Conservation (phyloP, 2,888 invertebrate species). For the Temnothorax rugatulus region DNA sequence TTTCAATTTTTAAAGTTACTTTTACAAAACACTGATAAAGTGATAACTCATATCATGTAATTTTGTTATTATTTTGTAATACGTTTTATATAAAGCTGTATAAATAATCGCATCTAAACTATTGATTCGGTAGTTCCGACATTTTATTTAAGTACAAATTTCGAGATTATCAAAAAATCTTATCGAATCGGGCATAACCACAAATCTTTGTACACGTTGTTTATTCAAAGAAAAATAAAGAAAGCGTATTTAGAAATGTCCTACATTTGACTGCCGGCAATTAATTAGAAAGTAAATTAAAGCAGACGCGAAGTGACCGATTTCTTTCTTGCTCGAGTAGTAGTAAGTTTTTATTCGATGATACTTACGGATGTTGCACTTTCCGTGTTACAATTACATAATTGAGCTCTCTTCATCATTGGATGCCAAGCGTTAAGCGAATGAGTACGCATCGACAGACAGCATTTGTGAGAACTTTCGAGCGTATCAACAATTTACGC, state of each 20-base stretch:
- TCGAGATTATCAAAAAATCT: not conserved
- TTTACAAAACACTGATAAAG: not conserved
- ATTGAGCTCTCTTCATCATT: constrained; percentile 28
- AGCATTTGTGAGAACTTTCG: constrained; percentile 25
- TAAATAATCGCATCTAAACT: not conserved
- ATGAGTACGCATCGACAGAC: constrained; percentile 33
- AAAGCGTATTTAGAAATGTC: not conserved
- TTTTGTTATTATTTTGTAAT: constrained; percentile 13
- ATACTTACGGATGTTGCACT: constrained; percentile 34
- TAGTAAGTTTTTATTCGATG: constrained; percentile 63
- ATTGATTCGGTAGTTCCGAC: not conserved
- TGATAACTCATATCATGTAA: not conserved
- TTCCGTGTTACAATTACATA: constrained; percentile 32
- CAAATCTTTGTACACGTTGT: not conserved
- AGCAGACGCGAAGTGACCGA: not conserved
- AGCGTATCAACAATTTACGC: constrained; percentile 44
- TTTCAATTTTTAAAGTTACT: constrained; percentile 7
- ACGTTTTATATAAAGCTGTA: not conserved
- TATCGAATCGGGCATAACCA: not conserved
- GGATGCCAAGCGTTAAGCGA: constrained; percentile 26
- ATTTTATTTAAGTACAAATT: constrained; percentile 6
- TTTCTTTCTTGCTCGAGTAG: constrained; percentile 53
- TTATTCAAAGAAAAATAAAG: not conserved
- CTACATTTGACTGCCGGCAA: not conserved
- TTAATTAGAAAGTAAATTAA: constrained; percentile 39